Conservation (phyloP, 2,113 vertebrate genomes). For the Salvelinus fontinalis region DNA sequence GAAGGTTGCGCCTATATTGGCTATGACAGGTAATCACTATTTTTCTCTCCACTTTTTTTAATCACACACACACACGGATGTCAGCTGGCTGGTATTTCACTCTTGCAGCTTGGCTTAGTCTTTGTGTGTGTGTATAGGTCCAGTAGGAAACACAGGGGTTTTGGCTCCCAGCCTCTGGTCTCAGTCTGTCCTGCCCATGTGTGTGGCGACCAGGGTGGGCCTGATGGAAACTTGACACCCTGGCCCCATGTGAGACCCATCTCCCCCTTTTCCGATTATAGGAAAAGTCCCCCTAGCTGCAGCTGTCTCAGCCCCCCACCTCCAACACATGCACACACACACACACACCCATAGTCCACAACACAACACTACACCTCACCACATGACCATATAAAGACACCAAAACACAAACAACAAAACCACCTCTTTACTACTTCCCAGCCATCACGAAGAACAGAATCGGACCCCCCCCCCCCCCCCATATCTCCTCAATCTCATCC, state of each 20-base stretch:
- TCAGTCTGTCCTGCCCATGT: not conserved
- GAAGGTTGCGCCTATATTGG: too few relatives aligned
- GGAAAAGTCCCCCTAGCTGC: not conserved
- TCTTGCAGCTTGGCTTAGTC: conserved; percentile 7
- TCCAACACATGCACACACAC: conserved; percentile 2
- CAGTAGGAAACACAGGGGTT: not conserved
- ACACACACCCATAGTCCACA: not conserved
- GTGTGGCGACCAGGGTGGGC: conserved; percentile 11
- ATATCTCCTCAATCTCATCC: not conserved
- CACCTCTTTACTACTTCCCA: not conserved
- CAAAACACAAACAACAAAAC: not conserved
- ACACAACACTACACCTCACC: not conserved
- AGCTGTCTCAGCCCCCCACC: not conserved
- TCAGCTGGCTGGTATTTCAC: conserved; percentile 24
- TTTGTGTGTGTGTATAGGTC: not conserved
- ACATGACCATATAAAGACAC: not conserved
- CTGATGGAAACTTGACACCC: conserved; percentile 19
- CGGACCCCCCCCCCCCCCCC: not conserved
- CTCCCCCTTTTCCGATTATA: not conserved
- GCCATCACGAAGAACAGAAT: not conserved
- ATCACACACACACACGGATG: conserved; percentile 1
- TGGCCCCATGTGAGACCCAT: not conserved
- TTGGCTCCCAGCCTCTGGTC: not conserved
- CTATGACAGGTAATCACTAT: too few relatives aligned
- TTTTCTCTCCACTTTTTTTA: not conserved